Evolutionary conservation across 2,113 vertebrate genomes (phyloP).

Genomic region (Speoplatyrhinus poulsoni): DNA sequence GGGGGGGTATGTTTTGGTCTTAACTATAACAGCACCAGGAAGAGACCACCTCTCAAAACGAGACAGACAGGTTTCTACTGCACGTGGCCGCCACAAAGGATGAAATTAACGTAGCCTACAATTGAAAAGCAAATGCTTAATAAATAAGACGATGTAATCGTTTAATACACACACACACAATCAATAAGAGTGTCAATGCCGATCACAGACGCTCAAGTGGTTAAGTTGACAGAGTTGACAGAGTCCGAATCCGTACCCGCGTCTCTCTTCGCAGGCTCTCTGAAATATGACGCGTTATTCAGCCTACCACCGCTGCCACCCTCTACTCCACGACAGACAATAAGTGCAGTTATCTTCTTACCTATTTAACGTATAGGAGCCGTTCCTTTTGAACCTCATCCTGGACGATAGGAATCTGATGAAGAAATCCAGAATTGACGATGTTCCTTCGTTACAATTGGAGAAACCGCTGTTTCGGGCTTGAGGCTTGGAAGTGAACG

Average conservation of each 20-base stretch:
- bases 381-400: slow-evolving; percentile 76
- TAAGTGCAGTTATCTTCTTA: slow-evolving; percentile 43
- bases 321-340: neutral
- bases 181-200: too few relatives aligned
- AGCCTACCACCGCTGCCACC: neutral
- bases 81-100: slow-evolving; percentile 31
- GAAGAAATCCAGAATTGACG: slow-evolving; percentile 74
- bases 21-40: slow-evolving; percentile 33
- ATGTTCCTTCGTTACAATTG: slow-evolving; percentile 32
- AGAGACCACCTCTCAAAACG: slow-evolving; percentile 25
- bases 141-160: neutral
- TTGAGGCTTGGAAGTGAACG: slow-evolving; percentile 24
- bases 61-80: slow-evolving; percentile 53
- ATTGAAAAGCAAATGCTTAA: neutral
- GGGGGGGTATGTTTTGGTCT: neutral
- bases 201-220: too few relatives aligned
- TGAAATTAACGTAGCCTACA: neutral
- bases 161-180: too few relatives aligned
- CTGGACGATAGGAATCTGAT: slow-evolving; percentile 73
- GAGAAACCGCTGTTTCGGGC: slow-evolving; percentile 7
- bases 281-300: neutral
- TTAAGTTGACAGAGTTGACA: too few relatives aligned
- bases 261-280: too few relatives aligned
- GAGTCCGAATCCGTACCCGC: too few relatives aligned
- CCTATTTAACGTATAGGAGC: slow-evolving; percentile 74